Percentiles rank a stretch among this genome's conserved stretches.
These are phyloP conservation scores for Megaustenia siamemsis DNA, from an alignment of 2,888 invertebrate genomes.

Conservation along the genomic window DNA sequence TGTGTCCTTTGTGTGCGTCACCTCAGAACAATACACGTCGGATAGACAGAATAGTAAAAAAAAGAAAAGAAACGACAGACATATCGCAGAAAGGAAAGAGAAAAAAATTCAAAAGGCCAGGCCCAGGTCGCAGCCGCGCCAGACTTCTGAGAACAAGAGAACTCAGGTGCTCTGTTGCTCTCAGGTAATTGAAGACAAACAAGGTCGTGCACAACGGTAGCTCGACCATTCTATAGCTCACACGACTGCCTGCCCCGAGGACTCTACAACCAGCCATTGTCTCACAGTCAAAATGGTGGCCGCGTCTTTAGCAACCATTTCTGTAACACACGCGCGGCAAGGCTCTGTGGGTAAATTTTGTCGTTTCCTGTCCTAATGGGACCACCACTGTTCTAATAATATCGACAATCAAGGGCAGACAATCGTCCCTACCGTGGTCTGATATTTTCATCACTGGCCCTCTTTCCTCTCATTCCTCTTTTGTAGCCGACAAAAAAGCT, in stretches of 20 bases:
- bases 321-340: slow-evolving; percentile 38
- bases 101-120: slow-evolving; percentile 4
- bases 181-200: slow-evolving; percentile 42
- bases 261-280: slow-evolving; percentile 16
- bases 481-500: too few relatives aligned
- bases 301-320: slow-evolving; percentile 44
- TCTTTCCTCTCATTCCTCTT: too few relatives aligned
- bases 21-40: not conserved
- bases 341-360: slow-evolving; percentile 49
- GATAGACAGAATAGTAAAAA: not conserved
- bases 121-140: not conserved
- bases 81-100: not conserved
- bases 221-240: not conserved
- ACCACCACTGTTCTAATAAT: slow-evolving; percentile 39
- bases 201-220: not conserved
- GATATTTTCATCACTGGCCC: too few relatives aligned
- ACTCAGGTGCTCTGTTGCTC: slow-evolving; percentile 22
- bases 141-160: not conserved
- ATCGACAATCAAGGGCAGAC: slow-evolving; percentile 29
- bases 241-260: slow-evolving; percentile 28
- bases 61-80: not conserved
- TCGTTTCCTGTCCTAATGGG: slow-evolving; percentile 49
- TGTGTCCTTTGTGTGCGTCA: too few relatives aligned
- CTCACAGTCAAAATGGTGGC: slow-evolving; percentile 14
- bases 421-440: too few relatives aligned